These are phyloP conservation scores for Mobula birostris DNA, from an alignment of 2,113 vertebrate genomes.

Conservation along the genomic window DNA sequence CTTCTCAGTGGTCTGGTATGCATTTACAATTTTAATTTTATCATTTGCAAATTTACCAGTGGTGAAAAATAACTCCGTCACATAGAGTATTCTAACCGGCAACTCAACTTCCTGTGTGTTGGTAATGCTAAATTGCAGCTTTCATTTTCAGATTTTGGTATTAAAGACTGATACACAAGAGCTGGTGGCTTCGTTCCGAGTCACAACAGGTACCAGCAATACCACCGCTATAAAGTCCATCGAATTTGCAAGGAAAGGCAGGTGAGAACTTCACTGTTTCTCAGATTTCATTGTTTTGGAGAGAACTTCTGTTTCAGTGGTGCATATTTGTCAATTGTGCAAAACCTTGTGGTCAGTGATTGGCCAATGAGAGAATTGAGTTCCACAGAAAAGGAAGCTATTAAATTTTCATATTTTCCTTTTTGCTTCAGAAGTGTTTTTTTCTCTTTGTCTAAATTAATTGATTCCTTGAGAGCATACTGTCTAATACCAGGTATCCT, in stretches of 20 bases:
- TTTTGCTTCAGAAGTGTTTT: not conserved
- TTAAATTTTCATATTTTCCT: not conserved
- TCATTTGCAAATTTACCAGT: not conserved
- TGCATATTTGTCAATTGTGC: not conserved
- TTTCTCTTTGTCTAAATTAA: not conserved
- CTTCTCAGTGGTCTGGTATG: not conserved
- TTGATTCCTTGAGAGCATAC: not conserved
- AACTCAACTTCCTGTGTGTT: not conserved
- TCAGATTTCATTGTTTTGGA: not conserved
- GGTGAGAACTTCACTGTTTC: constrained; percentile 58
- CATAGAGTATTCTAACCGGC: not conserved
- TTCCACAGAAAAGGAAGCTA: not conserved
- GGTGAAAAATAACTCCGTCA: not conserved
- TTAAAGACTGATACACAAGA: constrained; percentile 92
- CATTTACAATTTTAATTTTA: not conserved
- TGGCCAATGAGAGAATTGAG: not conserved
- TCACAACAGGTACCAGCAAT: constrained; percentile 97
- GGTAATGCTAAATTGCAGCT: constrained; percentile 23
- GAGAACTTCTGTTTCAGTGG: not conserved
- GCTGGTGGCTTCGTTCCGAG: constrained; percentile 91
- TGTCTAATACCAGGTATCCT: not conserved
- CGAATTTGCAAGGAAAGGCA: constrained; percentile 94
- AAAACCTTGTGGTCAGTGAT: not conserved
- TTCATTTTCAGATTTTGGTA: constrained; percentile 78
- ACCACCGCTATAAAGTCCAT: constrained; percentile 98